Base-by-base conservation (phyloP, 2,797 vertebrate species). In the Borostomias antarcticus region DNA sequence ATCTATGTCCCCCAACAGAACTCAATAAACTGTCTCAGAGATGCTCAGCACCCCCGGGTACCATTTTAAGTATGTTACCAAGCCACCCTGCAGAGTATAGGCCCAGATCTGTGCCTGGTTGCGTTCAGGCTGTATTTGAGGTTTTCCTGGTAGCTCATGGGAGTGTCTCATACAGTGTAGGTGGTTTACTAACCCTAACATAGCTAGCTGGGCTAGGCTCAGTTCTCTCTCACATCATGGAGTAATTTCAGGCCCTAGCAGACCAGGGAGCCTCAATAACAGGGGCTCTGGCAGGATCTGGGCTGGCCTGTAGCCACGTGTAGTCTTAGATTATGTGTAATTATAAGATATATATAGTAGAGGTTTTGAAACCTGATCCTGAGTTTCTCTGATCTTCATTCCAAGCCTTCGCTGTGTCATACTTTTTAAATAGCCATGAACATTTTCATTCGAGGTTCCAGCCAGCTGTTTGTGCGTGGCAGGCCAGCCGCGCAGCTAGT, bases 221-320 rank as follows among this genome's bases (percentile, higher is more conserved):
- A 23, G 28, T 47, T 9, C 6, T 17, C 29, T 33, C 68, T 56
- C 51, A 61, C 67, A 75, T 70, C 76, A 64, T 81, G 76, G 71
- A 80, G 65, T 85, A 65, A 88, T 88, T 87, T 88, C 63, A 79
- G 82, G 64, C 58, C 62, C 17, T 61, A 70, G 50, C 73, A 54
- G 62, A 73, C 54, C n/a, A 57, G 78, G 77, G 81, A 84, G 76
- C 85, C 76, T 75, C 71, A 89, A 87, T 89, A 76, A 85, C 70
- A 67, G 65, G 30, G 45, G 13, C 3, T 23, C 25, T 15, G 33
- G 45, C 30, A 85, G 82, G 81, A 81, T 62, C 29, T 30, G 53
- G 70, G 61, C 62, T 66, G 64, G 66, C 62, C 25, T 9, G 62
- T 65, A 60, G 74, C 77, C 74, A 5, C 64, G 70, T 80, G 78